These are phyloP conservation scores for Hymenochirus boettgeri DNA, from an alignment of 2,113 vertebrate species.

Conservation along the genomic window DNA sequence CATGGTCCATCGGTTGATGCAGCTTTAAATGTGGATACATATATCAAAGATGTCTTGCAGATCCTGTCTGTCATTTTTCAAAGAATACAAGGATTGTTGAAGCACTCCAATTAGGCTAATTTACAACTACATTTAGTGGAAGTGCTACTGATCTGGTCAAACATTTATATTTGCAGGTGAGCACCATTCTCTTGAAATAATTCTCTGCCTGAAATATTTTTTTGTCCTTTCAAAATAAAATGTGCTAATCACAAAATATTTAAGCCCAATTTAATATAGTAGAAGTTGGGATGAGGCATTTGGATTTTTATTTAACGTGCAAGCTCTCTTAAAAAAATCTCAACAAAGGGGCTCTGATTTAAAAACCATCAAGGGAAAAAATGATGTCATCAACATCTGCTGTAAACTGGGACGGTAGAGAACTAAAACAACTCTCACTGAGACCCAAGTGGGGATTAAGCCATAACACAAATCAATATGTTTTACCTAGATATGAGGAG, in stretches of 20 bases:
- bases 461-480: not conserved
- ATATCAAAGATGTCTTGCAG: no score
- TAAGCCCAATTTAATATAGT: slow-evolving; percentile 52
- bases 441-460: slow-evolving; percentile 41
- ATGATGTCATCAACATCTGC: slow-evolving; percentile 57
- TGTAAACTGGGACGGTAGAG: slow-evolving; percentile 36
- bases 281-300: slow-evolving; percentile 44
- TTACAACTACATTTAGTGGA: no score
- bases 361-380: slow-evolving; percentile 51
- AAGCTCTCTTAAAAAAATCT: slow-evolving; percentile 24
- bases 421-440: slow-evolving; percentile 25
- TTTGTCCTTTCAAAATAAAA: slow-evolving; percentile 53
- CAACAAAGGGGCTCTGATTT: slow-evolving; percentile 49
- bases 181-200: slow-evolving; percentile 1
- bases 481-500: slow-evolving; percentile 30
- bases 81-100: no score
- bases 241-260: slow-evolving; percentile 56
- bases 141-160: no score
- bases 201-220: slow-evolving; percentile 40
- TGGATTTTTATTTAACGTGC: slow-evolving; percentile 50
- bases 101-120: no score
- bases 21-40: no score
- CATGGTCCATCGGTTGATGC: no score
- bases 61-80: no score
- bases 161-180: slow-evolving; percentile 2